A percentile compares a stretch with the other conserved stretches of the same genome.
Evolutionary conservation across 2,888 invertebrate genomes (phyloP).

Genomic region (Aphrophora alni): DNA sequence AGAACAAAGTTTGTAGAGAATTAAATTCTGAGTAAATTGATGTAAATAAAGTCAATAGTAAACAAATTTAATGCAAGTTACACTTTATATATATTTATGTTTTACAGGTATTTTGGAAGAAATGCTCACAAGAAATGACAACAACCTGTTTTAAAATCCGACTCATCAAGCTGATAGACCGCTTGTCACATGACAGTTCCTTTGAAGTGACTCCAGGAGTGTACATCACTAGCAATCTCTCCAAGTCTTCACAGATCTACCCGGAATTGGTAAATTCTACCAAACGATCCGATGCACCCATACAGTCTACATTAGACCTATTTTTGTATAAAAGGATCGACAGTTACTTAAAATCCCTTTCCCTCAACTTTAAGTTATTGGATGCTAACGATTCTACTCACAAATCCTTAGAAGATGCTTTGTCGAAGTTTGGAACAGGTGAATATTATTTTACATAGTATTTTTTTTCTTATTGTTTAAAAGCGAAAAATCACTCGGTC

Average conservation of each 20-base stretch:
- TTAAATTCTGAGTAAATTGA: too few relatives aligned
- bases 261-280: constrained; percentile 28
- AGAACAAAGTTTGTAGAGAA: too few relatives aligned
- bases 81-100: too few relatives aligned
- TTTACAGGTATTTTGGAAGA: constrained; percentile 27
- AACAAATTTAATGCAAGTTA: too few relatives aligned
- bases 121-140: constrained; percentile 21
- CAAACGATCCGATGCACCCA: constrained; percentile 19
- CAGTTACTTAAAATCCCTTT: constrained; percentile 24
- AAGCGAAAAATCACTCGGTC: too few relatives aligned
- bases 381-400: not conserved
- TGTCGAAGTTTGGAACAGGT: not conserved
- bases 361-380: constrained; percentile 26
- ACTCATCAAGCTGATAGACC: constrained; percentile 20
- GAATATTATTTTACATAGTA: too few relatives aligned
- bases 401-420: not conserved
- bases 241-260: not conserved
- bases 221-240: constrained; percentile 18
- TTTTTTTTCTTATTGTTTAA: too few relatives aligned
- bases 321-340: constrained; percentile 25
- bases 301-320: constrained; percentile 1
- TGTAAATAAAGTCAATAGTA: too few relatives aligned
- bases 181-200: constrained; percentile 22
- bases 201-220: constrained; percentile 17
- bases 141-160: constrained; percentile 30